Percentiles rank a stretch among this genome's conserved stretches.
Conservation (phyloP, 2,797 vertebrate species). For the Antrozous pallidus region DNA sequence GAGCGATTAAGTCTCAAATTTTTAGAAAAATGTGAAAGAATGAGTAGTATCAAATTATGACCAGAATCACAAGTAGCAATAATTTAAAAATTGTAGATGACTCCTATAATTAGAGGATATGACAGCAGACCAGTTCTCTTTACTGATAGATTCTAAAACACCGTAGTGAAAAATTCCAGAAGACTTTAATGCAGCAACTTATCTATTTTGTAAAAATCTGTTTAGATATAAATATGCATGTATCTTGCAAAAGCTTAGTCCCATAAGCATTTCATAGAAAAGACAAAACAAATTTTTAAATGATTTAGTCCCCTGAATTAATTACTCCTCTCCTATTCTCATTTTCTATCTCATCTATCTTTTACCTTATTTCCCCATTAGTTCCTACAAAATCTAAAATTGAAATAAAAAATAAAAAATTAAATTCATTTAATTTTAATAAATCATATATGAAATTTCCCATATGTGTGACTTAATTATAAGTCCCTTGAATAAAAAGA, state of each 20-base stretch:
- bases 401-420: slow-evolving; percentile 21
- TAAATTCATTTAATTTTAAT: background rate
- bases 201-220: slow-evolving; percentile 13
- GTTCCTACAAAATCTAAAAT: slow-evolving; percentile 8
- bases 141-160: background rate
- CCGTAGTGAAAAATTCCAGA: background rate
- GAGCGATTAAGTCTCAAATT: slow-evolving; percentile 13
- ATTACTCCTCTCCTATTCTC: background rate
- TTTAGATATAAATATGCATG: slow-evolving; percentile 2
- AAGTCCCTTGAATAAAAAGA: slow-evolving; percentile 24
- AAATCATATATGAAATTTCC: background rate
- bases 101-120: background rate
- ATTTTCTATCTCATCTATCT: background rate
- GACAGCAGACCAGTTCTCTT: background rate
- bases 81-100: slow-evolving; percentile 5
- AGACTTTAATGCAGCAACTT: slow-evolving; percentile 6
- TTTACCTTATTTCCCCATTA: background rate
- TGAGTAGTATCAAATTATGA: background rate
- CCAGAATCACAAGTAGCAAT: slow-evolving; percentile 9
- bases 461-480: background rate
- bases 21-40: slow-evolving; percentile 21
- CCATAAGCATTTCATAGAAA: slow-evolving; percentile 5
- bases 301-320: slow-evolving; percentile 13
- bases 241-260: slow-evolving; percentile 13
- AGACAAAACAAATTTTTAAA: background rate